These are phyloP conservation scores for Priocnemis perturbator DNA, from an alignment of 2,888 invertebrate species.

Conservation along the genomic window DNA sequence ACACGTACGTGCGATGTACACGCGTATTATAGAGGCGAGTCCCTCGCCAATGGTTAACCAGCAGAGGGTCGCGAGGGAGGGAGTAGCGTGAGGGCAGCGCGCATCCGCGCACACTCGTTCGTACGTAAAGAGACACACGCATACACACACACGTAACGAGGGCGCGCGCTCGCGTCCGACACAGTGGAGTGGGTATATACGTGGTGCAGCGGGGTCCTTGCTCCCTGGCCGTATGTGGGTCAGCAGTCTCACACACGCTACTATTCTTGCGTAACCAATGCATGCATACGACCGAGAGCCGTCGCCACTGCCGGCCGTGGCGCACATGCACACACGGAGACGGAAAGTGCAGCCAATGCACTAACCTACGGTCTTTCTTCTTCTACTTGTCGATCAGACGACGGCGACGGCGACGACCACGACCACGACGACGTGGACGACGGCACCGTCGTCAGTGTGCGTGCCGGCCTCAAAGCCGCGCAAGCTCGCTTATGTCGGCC, in stretches of 20 bases:
- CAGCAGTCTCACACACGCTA: conserved; percentile 75
- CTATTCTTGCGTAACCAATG: conserved; percentile 74
- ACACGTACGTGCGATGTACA: neutral
- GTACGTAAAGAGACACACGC: conserved; percentile 27
- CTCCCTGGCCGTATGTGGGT: conserved; percentile 74
- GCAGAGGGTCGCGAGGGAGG: conserved; percentile 11
- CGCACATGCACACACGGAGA: conserved; percentile 45
- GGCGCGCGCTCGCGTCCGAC: conserved; percentile 25
- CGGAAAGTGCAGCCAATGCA: conserved; percentile 61
- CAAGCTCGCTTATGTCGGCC: conserved; percentile 51
- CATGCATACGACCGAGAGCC: conserved; percentile 57
- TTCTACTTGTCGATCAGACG: neutral
- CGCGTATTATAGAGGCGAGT: neutral
- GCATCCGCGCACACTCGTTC: conserved; percentile 36
- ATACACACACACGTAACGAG: conserved; percentile 30
- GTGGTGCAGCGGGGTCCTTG: conserved; percentile 73
- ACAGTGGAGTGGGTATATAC: conserved; percentile 36
- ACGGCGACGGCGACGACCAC: conserved; percentile 4
- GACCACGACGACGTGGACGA: conserved; percentile 10
- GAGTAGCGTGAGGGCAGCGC: conserved; percentile 36
- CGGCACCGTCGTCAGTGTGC: conserved; percentile 34
- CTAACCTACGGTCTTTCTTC: conserved; percentile 57
- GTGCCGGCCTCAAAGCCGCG: conserved; percentile 45
- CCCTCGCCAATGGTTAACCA: neutral
- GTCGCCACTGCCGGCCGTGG: conserved; percentile 18